phyloP scores from a whole-genome alignment of 2,888 invertebrate genomes.

The Euzophera pinguis region DNA sequence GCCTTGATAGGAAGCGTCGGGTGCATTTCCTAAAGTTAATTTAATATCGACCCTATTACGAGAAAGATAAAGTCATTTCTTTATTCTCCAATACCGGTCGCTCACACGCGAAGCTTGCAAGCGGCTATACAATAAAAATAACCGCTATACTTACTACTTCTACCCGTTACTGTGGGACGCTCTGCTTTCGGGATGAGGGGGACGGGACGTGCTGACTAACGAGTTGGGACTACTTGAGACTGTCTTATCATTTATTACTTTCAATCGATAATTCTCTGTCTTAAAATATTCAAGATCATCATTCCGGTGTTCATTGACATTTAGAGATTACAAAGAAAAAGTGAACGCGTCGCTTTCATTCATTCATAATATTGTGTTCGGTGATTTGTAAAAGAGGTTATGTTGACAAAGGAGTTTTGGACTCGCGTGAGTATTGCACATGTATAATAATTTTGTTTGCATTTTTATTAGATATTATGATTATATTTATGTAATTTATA shows the following conservation, averaged over 20 bases:
- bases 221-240: slow-evolving; percentile 17
- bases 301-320: slow-evolving; percentile 7
- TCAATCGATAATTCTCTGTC: slow-evolving; percentile 3
- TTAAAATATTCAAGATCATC: slow-evolving; percentile 3
- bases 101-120: slow-evolving; percentile 21
- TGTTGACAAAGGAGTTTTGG: slow-evolving; percentile 61
- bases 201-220: slow-evolving; percentile 25
- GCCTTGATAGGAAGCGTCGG: background rate
- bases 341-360: slow-evolving; percentile 15
- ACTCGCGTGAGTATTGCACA: slow-evolving; percentile 42
- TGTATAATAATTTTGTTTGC: background rate
- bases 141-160: slow-evolving; percentile 45
- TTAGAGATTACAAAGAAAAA: slow-evolving; percentile 15
- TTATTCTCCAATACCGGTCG: background rate
- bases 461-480: background rate
- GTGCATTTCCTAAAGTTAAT: background rate
- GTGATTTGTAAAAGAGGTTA: slow-evolving; percentile 46
- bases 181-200: slow-evolving; percentile 28
- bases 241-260: slow-evolving; percentile 12
- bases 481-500: too few relatives aligned
- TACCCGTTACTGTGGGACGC: slow-evolving; percentile 48
- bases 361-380: slow-evolving; percentile 17
- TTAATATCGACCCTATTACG: background rate
- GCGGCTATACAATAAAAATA: slow-evolving; percentile 56
- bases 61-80: background rate